These are phyloP conservation scores for Phodopus roborovskii DNA, from an alignment of 2,113 vertebrate species.

Conservation along the genomic window DNA sequence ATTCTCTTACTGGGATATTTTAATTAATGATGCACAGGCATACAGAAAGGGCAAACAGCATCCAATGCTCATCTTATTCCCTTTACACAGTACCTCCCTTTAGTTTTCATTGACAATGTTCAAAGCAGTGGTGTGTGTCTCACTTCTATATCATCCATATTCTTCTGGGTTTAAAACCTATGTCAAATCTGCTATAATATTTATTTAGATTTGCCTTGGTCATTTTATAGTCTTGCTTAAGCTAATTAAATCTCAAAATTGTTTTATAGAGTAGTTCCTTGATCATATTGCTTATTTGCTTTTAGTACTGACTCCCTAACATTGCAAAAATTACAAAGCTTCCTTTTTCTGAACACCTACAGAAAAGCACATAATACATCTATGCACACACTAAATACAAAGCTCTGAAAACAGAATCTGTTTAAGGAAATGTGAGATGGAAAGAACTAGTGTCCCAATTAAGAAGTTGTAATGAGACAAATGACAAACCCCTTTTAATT, in stretches of 20 bases:
- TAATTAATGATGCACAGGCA: not conserved
- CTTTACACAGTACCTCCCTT: not conserved
- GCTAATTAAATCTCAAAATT: constrained; percentile 58
- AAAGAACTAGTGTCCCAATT: constrained; percentile 34
- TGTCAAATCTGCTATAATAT: not conserved
- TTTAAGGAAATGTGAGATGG: constrained; percentile 36
- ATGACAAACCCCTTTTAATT: constrained; percentile 28
- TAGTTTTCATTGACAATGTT: not conserved
- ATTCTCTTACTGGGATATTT: not conserved
- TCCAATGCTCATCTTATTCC: not conserved
- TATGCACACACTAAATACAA: constrained; percentile 25
- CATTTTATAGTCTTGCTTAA: constrained; percentile 47
- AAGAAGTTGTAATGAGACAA: constrained; percentile 24
- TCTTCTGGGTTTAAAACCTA: not conserved
- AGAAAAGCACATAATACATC: constrained; percentile 51
- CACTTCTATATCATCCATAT: not conserved
- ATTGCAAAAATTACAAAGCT: constrained; percentile 26
- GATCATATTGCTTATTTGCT: constrained; percentile 44
- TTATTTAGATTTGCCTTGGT: constrained; percentile 44
- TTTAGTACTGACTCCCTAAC: constrained; percentile 47
- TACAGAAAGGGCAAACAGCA: not conserved
- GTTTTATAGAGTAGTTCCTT: constrained; percentile 1
- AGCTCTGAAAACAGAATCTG: constrained; percentile 49
- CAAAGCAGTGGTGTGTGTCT: not conserved
- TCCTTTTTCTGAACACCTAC: constrained; percentile 33